Evolutionary conservation across 2,113 vertebrate species (phyloP), one percentile per base, ranked within the genome.

Genomic region (Sebastes schlegelii): DNA sequence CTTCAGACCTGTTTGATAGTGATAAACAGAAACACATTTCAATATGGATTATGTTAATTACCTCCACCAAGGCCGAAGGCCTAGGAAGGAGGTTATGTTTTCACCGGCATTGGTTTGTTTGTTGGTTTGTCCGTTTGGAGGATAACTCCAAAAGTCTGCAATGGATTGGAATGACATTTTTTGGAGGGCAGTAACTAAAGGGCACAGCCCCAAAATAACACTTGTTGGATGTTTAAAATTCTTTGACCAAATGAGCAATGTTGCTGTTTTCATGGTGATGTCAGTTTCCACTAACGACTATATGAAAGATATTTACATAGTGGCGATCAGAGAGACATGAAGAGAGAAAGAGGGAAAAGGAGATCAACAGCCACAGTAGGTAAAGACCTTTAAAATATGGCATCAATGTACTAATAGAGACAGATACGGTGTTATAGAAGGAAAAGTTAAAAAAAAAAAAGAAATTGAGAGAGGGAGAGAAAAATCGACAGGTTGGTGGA

Each of bases 401-500:
- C 49, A 14, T 40, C 49, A 48, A 12, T 40, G 51, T 12, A 40
- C 19, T n/a, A 21, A 62, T n/a, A n/a, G 49, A 26, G 46, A 48
- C 1, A 1, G 8, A 13, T 8, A 16, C 13, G 60, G 10, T 34
- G 4, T 57, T 46, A 34, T 2, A 63, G 63, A 34, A 42, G 6
- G 23, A 14, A 62, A 48, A 4, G 16, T 21, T 21, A 16, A 60
- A 34, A 45, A 11, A 12, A 65, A n/a, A 3, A 48, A 46, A 58
- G 6, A 51, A 61, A 52, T 5, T 34, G 23, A 42, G 40, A 23
- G 23, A 51, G 5, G 8, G 8, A 42, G 23, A 52, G 65, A 16
- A 26, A 71, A 62, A 83, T 76, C 0, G 19, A 83, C 76, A 55
- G 45, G 12, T 55, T 69, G 45, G 55, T 8, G 21, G 21, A 71